phyloP scores from a whole-genome alignment of 2,888 invertebrate genomes.

The Drosophila fungiperda region DNA sequence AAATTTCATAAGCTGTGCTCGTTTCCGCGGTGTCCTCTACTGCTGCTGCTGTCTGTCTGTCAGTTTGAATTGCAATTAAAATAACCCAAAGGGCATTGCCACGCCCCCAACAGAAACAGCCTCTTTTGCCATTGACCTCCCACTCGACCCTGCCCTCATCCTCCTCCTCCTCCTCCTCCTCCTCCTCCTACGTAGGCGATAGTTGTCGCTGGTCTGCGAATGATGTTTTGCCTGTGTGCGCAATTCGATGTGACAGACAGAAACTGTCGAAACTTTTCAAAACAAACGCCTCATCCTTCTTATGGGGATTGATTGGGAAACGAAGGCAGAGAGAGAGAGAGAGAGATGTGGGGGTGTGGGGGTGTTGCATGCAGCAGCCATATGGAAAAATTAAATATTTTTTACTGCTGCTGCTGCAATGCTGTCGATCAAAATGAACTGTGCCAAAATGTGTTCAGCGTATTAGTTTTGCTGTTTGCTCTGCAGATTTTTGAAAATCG shows the following conservation, averaged over 20 bases:
- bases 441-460: background rate
- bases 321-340: background rate
- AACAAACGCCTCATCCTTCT: constrained; percentile 44
- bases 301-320: background rate
- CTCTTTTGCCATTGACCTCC: background rate
- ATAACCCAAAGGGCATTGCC: constrained; percentile 37
- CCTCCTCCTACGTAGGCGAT: constrained; percentile 4
- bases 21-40: background rate
- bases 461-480: background rate
- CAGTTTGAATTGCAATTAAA: constrained; percentile 75
- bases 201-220: constrained; percentile 14
- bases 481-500: background rate
- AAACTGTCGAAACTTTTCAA: constrained; percentile 75
- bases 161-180: too few species aligned
- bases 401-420: constrained; percentile 1
- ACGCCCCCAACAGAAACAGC: background rate
- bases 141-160: too few species aligned
- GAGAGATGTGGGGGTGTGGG: background rate
- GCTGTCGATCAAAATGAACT: constrained; percentile 5
- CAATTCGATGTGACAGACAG: constrained; percentile 60
- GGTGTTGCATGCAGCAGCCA: constrained; percentile 6
- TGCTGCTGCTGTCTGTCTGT: constrained; percentile 27
- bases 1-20: constrained; percentile 71
- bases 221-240: constrained; percentile 19
- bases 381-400: constrained; percentile 24